Evolutionary conservation across 2,113 vertebrate species (phyloP), one percentile per base, ranked within the genome.

Genomic region (Heloderma charlesbogerti): DNA sequence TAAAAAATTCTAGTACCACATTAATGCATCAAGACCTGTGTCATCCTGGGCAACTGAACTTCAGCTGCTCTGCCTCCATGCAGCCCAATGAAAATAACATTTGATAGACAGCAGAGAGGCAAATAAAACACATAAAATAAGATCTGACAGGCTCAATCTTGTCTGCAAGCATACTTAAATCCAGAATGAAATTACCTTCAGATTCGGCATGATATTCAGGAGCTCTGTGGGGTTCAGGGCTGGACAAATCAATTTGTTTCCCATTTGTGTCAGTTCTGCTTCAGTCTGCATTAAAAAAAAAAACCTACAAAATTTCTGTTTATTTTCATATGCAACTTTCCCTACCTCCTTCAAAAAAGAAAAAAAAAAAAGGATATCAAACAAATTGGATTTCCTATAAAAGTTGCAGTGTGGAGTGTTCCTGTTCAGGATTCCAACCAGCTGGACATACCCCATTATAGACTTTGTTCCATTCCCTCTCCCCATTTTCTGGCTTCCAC

Each of bases 101-200:
- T 87, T 82, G 91, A 69, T 74, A 90, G 60, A 48, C 81, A 31
- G 85, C 4, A 7, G 90, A 83, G 5, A 57, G 12, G 6, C 84
- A 90, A 92, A 67, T 82, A 45, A 89, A 75, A 27, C 88, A 93
- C 6, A 48, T 91, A 90, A 92, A 95, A 94, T 88, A 90, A 92
- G 69, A 91, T 92, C 67, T 93, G 92, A 92, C 82, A 94, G 93
- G 80, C 74, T 95, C 90, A 94, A 45, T 95, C 91, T 95, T 90
- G 54, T 93, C 78, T 92, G 87, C 71, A 89, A 40, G 10, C 37
- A 37, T 34, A 84, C 84, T 94, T 93, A 92, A 92, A 94, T 87
- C 3, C 84, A 94, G 88, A 93, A 92, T 20, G 54, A 77, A 95
- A 94, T 93, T 75, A 82, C 10, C 40, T 94, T 91, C 45, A 90